These are phyloP conservation scores for Eueides isabella DNA, from an alignment of 1,140 invertebrate species.

Conservation along the genomic window DNA sequence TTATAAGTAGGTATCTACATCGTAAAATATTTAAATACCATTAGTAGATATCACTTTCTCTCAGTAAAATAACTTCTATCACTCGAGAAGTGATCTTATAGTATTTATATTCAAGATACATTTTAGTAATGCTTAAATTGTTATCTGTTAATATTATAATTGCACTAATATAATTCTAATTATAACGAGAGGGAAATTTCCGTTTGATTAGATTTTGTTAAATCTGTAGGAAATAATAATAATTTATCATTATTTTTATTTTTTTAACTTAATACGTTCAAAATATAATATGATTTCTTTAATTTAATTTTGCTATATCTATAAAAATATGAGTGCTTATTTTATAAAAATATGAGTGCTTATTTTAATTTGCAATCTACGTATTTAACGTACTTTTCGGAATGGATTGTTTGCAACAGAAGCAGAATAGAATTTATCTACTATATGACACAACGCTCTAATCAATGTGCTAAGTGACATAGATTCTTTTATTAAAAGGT, in stretches of 20 bases:
- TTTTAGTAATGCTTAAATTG: not conserved
- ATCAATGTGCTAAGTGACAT: not conserved
- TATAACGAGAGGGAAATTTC: not conserved
- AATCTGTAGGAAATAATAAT: too few species aligned
- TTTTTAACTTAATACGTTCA: not conserved
- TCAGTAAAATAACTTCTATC: not conserved
- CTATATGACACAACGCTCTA: not conserved
- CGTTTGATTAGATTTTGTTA: too few species aligned
- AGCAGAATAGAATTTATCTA: not conserved
- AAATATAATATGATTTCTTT: not conserved
- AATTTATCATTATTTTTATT: not conserved
- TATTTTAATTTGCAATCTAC: not conserved
- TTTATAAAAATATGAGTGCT: not conserved
- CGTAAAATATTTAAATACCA: slow-evolving; percentile 1
- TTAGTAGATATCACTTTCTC: not conserved
- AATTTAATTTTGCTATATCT: too few species aligned
- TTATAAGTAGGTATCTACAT: not conserved
- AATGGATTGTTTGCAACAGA: not conserved
- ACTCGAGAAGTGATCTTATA: not conserved
- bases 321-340: not conserved
- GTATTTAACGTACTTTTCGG: not conserved
- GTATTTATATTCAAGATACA: not conserved
- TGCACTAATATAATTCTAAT: not conserved
- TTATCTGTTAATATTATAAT: slow-evolving; percentile 7
- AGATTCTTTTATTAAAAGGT: not conserved